Evolutionary conservation across 1,140 invertebrate species (phyloP), one percentile per base, ranked within the genome.

Genomic region (Saccostrea cuccullata): DNA sequence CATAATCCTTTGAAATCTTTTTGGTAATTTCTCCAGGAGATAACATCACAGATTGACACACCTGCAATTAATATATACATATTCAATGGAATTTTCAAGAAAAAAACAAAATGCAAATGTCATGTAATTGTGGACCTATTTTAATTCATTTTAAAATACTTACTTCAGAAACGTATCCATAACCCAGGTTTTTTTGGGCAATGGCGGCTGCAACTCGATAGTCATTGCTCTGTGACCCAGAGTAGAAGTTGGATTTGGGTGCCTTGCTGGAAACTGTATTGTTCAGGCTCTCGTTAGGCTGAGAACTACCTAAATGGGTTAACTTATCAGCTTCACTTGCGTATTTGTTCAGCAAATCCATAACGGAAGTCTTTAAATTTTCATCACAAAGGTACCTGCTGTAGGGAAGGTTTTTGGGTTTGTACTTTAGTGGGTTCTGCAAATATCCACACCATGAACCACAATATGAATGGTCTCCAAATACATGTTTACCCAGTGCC

Each of bases 111-210:
- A 64, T 64, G 5, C n/a, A 64, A 64, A 64, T 9, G 60, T 64
- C 60, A 20, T 20, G 60, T 64, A 20, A 64, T 64, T 64, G 15
- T 64, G 60, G n/a, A 20, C 13, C n/a, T 64, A 13, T 15, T 64
- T 15, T 64, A n/a, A 15, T 64, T 20, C 12, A 20, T 64, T 15
- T 87, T 82, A 67, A 86, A 67, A 26, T 67, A 85, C 86, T 84
- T 88, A 40, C 87, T 77, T 84, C 23, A 88, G 20, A 55, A 64
- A 30, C 85, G 86, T 86, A 90, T 88, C 88, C 85, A 60, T 90
- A 89, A 84, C 85, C 82, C 85, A 82, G 6, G 73, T 82, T 82
- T 26, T 82, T 82, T 40, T 23, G 73, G 5, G 73, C 73, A 26
- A 82, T 40, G 36, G 73, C 23, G 17, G 73, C 73, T 82, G 73